These are phyloP conservation scores for Calosoma granatense DNA, from an alignment of 1,140 invertebrate genomes.

Conservation along the genomic window DNA sequence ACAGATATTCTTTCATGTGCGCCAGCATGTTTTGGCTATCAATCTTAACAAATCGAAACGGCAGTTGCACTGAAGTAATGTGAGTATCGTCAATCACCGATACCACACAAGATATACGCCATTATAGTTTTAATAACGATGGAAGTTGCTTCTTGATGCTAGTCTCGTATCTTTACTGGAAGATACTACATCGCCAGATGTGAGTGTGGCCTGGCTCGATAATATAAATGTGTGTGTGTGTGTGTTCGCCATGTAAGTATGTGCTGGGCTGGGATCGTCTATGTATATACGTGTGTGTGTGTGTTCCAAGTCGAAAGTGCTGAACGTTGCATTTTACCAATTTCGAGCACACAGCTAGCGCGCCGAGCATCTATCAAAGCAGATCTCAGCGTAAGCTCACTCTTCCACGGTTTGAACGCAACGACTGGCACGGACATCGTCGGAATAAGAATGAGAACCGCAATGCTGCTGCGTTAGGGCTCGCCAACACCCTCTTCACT, in stretches of 20 bases:
- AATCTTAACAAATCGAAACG: neutral
- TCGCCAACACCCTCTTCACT: neutral
- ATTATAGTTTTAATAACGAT: neutral
- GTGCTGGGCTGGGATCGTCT: neutral
- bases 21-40: neutral
- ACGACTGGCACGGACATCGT: slow-evolving; percentile 5
- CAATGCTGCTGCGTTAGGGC: neutral
- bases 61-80: too few species aligned
- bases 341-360: slow-evolving; percentile 11
- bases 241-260: neutral
- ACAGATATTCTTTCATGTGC: too few species aligned
- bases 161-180: neutral
- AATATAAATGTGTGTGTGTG: too few species aligned
- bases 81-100: too few species aligned
- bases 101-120: neutral
- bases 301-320: neutral
- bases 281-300: neutral
- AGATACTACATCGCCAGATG: neutral
- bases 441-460: slow-evolving; percentile 13
- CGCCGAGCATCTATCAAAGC: slow-evolving; percentile 12
- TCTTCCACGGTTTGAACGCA: slow-evolving; percentile 9
- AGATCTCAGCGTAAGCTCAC: neutral
- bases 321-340: slow-evolving; percentile 14
- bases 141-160: neutral
- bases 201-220: too few species aligned